A percentile compares a stretch with the other conserved stretches of the same genome.
These are phyloP conservation scores for Zoroaster sp. DNA, from an alignment of 53 echinoderm and acorn worm species.

Conservation along the genomic window DNA sequence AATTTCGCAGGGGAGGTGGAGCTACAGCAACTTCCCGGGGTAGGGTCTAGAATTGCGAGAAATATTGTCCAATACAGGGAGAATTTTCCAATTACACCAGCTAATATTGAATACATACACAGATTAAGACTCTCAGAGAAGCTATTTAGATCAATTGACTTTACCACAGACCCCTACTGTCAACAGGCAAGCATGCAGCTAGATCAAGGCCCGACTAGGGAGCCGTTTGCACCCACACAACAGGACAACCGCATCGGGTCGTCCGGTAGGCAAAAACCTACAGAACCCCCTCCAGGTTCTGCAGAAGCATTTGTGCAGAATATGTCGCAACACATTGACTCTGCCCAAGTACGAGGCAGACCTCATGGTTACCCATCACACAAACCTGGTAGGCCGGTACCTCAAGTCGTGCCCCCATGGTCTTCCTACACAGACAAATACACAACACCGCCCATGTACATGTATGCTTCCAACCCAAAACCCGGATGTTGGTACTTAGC, in stretches of 20 bases:
- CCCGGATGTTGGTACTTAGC: background rate
- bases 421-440: background rate
- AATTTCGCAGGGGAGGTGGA: too few species aligned
- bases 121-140: background rate
- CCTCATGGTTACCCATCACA: background rate
- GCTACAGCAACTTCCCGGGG: background rate
- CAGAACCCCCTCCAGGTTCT: constrained; percentile 6
- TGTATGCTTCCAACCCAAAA: background rate
- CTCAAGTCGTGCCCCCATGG: constrained; percentile 1
- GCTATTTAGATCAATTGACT: constrained; percentile 10
- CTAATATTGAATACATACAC: background rate
- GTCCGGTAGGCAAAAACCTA: background rate
- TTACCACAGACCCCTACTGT: background rate
- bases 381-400: constrained; percentile 1
- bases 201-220: background rate
- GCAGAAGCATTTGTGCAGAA: constrained; percentile 9
- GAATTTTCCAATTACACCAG: constrained; percentile 40
- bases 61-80: background rate
- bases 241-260: constrained; percentile 10
- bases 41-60: constrained; percentile 1
- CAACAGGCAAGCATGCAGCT: background rate
- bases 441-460: constrained; percentile 7
- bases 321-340: constrained; percentile 21
- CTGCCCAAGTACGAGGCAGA: background rate
- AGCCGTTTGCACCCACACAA: too few species aligned